phyloP scores from a whole-genome alignment of 1,140 invertebrate genomes.

The Pseudomyrmex cubaensis region DNA sequence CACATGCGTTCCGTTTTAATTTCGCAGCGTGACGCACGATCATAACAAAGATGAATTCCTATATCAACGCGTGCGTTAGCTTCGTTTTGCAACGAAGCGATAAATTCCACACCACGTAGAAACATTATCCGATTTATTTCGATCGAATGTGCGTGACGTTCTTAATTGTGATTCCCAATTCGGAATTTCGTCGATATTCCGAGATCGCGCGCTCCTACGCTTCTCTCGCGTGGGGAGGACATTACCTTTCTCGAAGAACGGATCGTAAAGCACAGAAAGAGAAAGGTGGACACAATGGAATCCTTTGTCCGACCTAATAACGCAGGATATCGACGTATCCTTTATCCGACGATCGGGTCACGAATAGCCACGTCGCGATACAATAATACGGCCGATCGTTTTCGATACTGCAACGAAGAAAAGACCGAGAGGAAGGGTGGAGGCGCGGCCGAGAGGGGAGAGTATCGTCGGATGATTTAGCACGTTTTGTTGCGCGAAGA shows the following conservation, averaged over 20 bases:
- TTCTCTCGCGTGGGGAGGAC: slow-evolving; percentile 52
- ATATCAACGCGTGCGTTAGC: neutral
- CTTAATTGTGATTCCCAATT: slow-evolving; percentile 20
- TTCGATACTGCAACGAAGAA: slow-evolving; percentile 60
- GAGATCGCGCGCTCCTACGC: slow-evolving; percentile 15
- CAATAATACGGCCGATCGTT: slow-evolving; percentile 72
- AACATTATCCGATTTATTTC: neutral
- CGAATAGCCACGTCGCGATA: slow-evolving; percentile 71
- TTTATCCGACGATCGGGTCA: slow-evolving; percentile 70
- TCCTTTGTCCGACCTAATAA: slow-evolving; percentile 75
- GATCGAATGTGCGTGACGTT: neutral
- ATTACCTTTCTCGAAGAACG: slow-evolving; percentile 56
- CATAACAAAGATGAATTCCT: neutral
- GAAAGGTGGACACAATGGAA: slow-evolving; percentile 66
- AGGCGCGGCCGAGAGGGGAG: too few species aligned
- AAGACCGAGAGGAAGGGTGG: neutral
- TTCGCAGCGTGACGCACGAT: neutral
- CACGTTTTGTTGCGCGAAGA: slow-evolving; percentile 50
- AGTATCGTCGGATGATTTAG: slow-evolving; percentile 65
- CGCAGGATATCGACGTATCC: slow-evolving; percentile 66
- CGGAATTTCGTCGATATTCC: slow-evolving; percentile 31
- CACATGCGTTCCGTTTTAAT: slow-evolving; percentile 26
- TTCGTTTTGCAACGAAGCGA: neutral
- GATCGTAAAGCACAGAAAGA: slow-evolving; percentile 41
- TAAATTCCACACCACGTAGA: neutral